Percentiles rank a stretch among this genome's conserved stretches.
These are phyloP conservation scores for Marcusenius ussheri DNA, from an alignment of 2,113 vertebrate species.

Conservation along the genomic window DNA sequence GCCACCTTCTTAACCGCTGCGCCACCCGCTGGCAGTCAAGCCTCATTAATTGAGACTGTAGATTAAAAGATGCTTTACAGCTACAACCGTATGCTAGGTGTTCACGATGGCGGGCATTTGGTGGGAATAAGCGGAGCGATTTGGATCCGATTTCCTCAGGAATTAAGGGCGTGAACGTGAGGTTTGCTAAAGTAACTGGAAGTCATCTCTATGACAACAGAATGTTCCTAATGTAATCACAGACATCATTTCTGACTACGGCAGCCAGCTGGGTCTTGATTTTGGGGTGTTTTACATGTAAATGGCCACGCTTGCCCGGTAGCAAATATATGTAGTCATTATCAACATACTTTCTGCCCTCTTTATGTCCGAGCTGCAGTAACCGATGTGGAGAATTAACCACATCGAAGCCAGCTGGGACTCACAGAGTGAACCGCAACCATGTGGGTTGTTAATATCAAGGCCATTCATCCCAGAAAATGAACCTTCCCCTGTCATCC, in stretches of 20 bases:
- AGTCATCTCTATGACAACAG: background rate
- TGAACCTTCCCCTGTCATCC: background rate
- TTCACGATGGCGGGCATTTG: background rate
- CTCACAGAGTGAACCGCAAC: background rate
- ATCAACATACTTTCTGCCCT: background rate
- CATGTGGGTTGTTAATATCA: background rate
- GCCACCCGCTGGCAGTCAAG: background rate
- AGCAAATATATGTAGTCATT: background rate
- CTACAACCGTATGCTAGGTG: background rate
- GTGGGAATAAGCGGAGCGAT: background rate
- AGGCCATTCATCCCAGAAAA: background rate
- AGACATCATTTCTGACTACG: background rate
- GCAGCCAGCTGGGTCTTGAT: background rate
- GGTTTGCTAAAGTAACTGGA: background rate
- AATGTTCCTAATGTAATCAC: background rate
- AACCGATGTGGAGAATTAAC: background rate
- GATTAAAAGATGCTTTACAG: background rate
- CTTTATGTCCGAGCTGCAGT: background rate
- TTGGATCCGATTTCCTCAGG: background rate
- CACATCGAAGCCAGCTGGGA: background rate
- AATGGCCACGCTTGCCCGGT: background rate
- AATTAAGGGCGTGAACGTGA: background rate
- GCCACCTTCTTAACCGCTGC: background rate
- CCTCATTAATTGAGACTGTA: background rate
- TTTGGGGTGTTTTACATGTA: background rate